A percentile compares a stretch with the other conserved stretches of the same genome.
phyloP scores from a whole-genome alignment of 2,797 vertebrate species.

The Malacoctenus gilli region DNA sequence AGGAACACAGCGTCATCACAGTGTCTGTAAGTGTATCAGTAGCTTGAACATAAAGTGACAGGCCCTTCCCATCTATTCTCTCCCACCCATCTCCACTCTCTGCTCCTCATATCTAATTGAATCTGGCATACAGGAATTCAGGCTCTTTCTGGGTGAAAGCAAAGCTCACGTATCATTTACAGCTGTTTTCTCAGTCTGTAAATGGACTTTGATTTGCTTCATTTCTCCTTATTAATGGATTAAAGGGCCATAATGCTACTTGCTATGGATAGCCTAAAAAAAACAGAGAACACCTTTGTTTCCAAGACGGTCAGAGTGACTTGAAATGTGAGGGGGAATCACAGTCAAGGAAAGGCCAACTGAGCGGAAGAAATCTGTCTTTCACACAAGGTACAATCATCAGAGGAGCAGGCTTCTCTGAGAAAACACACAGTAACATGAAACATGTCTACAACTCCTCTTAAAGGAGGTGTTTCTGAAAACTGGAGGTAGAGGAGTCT shows the following conservation, averaged over 20 bases:
- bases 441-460: too few relatives aligned
- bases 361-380: too few relatives aligned
- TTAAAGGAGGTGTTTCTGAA: too few relatives aligned
- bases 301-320: too few relatives aligned
- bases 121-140: conserved; percentile 25
- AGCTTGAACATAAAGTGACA: neutral
- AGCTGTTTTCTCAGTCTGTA: conserved; percentile 39
- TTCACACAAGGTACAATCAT: too few relatives aligned
- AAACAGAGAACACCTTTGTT: conserved; percentile 18
- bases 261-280: conserved; percentile 14
- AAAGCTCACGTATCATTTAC: conserved; percentile 47
- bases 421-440: too few relatives aligned
- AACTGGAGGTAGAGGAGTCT: too few relatives aligned
- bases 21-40: neutral
- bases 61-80: neutral
- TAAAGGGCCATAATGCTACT: conserved; percentile 16
- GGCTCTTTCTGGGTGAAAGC: conserved; percentile 39
- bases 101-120: conserved; percentile 33
- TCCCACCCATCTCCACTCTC: conserved; percentile 1
- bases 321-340: too few relatives aligned
- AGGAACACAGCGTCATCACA: too few relatives aligned
- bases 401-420: too few relatives aligned
- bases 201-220: conserved; percentile 49
- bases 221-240: too few relatives aligned
- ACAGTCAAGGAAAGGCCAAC: too few relatives aligned